Evolutionary conservation across 2,888 invertebrate genomes (phyloP), one percentile per base, ranked within the genome.

Genomic region (Sphaerophoria rueppellii): DNA sequence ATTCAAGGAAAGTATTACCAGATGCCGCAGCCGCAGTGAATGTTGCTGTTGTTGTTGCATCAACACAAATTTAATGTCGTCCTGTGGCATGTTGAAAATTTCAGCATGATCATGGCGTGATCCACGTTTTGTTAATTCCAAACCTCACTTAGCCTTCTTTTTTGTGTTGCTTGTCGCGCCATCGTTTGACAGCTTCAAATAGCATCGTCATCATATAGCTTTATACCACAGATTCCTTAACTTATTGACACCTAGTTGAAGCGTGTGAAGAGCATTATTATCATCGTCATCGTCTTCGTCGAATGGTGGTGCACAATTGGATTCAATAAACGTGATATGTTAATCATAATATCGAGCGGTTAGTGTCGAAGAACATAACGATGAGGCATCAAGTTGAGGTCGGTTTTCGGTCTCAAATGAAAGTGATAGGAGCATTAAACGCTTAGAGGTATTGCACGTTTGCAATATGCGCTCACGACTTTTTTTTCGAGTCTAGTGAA

Each of bases 321-420:
- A 74, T 82, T 79, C 82, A 82, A 70, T 74, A 79, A 89, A 90
- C 90, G 90, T 90, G 91, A 90, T 91, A 91, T 91, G 91, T 90
- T 91, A 91, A 91, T 91, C 90, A 90, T 89, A 88, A 89, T 88
- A 88, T 88, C 88, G 88, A 89, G 87, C 88, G 88, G 82, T 87
- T 69, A 71, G 58, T 52, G 50, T 52, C 16, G 40, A 65, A 40
- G 58, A 50, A 54, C 35, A 14, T 24, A 50, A 48, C 37, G 52
- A 34, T 48, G 52, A 50, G 16, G 79, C 70, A 74, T 78, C 24
- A 52, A 80, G 80, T 54, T 32, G 14, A 24, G 24, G 24, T 24
- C 24, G 24, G 24, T 24, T 24, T 24, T 24, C 32, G n/a, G 50
- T 60, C 72, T 52, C 73, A 32, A 85, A 85, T 67, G 81, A 85